Evolutionary conservation across 2,797 vertebrate species (phyloP).

Genomic region (Remorina albescens): DNA sequence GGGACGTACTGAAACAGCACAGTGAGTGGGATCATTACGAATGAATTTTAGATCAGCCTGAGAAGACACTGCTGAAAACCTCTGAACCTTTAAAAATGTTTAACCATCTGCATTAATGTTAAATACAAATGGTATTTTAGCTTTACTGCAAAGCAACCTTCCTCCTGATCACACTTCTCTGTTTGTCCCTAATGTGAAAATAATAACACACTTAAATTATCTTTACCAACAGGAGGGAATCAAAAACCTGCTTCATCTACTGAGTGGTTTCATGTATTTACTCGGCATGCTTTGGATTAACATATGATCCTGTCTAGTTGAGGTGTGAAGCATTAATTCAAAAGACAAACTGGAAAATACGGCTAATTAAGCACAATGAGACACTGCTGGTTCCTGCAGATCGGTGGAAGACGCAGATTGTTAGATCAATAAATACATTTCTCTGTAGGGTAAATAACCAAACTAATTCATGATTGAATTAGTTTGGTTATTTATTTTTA

Average conservation of each 20-base stretch:
- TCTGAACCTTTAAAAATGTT: conserved; percentile 23
- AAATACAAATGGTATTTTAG: conserved; percentile 18
- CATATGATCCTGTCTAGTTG: not conserved
- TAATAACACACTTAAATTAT: conserved; percentile 9
- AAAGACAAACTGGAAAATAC: conserved; percentile 10
- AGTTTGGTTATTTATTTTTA: not conserved
- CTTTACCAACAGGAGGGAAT: not conserved
- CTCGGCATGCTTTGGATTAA: not conserved
- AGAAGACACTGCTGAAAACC: conserved; percentile 30
- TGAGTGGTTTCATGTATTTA: not conserved
- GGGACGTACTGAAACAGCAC: conserved; percentile 29
- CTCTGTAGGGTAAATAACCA: not conserved
- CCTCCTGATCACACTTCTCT: not conserved
- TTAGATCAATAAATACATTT: not conserved
- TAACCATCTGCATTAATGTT: conserved; percentile 8
- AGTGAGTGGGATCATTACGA: conserved; percentile 31
- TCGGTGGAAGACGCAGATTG: not conserved
- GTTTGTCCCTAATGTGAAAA: conserved; percentile 17
- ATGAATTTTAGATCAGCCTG: conserved; percentile 13
- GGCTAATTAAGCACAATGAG: conserved; percentile 14
- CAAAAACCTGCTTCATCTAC: not conserved
- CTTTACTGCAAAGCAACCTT: conserved; percentile 5
- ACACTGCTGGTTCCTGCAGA: conserved; percentile 7
- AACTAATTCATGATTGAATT: not conserved
- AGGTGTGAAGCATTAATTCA: not conserved